A percentile compares a stretch with the other conserved stretches of the same genome.
phyloP scores from a whole-genome alignment of 2,797 vertebrate species.

The Macropus fuliginosus region DNA sequence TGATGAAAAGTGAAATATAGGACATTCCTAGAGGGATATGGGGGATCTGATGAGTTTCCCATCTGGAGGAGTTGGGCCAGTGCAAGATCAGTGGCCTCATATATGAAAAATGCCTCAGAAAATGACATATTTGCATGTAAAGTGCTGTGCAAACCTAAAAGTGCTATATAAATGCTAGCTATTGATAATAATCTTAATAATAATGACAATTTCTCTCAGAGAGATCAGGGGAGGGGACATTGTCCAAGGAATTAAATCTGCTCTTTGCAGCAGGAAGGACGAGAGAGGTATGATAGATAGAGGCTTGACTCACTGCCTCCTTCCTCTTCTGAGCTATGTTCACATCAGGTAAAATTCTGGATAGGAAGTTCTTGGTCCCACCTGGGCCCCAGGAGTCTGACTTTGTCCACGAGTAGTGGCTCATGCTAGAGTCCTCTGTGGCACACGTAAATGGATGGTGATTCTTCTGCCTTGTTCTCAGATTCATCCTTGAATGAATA shows the following conservation, averaged over 20 bases:
- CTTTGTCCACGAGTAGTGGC: neutral
- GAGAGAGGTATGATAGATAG: neutral
- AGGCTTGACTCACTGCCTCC: neutral
- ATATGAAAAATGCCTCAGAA: neutral
- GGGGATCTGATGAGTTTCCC: neutral
- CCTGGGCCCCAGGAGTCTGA: neutral
- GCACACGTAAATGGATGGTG: neutral
- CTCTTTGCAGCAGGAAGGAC: neutral
- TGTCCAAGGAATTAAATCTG: neutral
- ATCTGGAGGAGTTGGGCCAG: rapidly evolving
- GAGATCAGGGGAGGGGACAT: no score
- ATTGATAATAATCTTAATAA: no score
- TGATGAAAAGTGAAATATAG: neutral
- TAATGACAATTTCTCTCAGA: no score
- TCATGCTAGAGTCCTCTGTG: neutral
- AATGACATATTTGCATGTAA: no score
- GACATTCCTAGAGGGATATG: neutral
- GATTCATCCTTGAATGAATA: neutral
- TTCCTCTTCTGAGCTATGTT: neutral
- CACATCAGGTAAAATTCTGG: neutral
- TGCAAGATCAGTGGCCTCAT: neutral
- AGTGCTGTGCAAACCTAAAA: no score
- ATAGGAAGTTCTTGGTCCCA: rapidly evolving
- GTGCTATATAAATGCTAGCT: no score
- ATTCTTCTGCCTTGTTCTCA: neutral